Percentiles rank a stretch among this genome's conserved stretches.
These are phyloP conservation scores for Chaetogeoica ovagalla DNA, from an alignment of 2,888 invertebrate species.

Conservation along the genomic window DNA sequence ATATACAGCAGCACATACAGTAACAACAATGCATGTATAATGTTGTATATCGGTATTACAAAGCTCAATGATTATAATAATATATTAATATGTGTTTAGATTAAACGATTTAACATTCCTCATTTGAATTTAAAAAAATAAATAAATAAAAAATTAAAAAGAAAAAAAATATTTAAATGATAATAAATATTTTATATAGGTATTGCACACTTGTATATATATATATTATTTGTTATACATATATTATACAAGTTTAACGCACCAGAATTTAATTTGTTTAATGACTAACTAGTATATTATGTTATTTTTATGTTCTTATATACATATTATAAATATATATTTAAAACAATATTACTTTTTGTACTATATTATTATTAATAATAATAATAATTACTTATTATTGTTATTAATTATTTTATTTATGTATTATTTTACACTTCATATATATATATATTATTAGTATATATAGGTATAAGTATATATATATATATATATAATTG, in stretches of 20 bases:
- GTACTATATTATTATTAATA: no score
- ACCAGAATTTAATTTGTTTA: constrained; percentile 31
- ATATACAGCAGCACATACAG: not conserved
- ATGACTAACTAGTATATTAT: not conserved
- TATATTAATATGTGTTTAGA: constrained; percentile 12
- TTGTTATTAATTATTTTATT: no score
- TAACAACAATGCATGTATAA: not conserved
- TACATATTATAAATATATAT: no score
- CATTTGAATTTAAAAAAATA: constrained; percentile 10
- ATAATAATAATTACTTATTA: no score
- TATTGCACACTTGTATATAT: constrained; percentile 27
- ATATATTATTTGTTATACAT: not conserved
- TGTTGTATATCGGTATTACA: constrained; percentile 14
- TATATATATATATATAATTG: not conserved
- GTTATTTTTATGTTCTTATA: no score
- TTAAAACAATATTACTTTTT: no score
- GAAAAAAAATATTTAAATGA: not conserved
- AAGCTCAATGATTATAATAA: constrained; percentile 19
- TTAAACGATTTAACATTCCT: constrained; percentile 34
- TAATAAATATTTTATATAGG: constrained; percentile 22
- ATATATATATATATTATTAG: not conserved
- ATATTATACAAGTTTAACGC: constrained; percentile 19
- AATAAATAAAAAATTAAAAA: no score
- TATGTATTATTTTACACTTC: no score
- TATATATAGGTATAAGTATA: not conserved